Evolutionary conservation across 1,140 invertebrate species (phyloP).

Genomic region (Tetramorium simillimum): DNA sequence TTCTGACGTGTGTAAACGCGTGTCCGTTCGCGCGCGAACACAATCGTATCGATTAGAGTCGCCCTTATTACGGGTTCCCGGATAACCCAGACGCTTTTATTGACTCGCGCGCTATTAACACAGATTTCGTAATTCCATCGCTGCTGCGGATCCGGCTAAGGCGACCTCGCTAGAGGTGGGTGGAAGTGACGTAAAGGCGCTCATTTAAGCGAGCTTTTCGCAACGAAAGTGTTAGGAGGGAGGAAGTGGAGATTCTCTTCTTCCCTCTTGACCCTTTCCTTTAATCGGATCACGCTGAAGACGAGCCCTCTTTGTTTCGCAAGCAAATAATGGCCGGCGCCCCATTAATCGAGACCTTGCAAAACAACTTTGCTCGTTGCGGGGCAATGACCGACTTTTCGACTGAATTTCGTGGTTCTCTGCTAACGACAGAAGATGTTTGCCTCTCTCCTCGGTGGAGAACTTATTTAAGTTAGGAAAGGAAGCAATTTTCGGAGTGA

Average conservation of each 20-base stretch:
- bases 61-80: conserved; percentile 40
- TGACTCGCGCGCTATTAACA: conserved; percentile 64
- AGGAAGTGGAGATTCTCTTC: not conserved
- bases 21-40: conserved; percentile 15
- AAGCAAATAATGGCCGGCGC: conserved; percentile 45
- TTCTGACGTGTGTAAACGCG: conserved; percentile 22
- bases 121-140: conserved; percentile 59
- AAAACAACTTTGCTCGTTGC: conserved; percentile 18
- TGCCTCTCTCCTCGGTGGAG: not conserved
- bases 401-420: conserved; percentile 5
- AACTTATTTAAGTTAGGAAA: conserved; percentile 27
- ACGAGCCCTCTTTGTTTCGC: conserved; percentile 54
- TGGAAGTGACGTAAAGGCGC: conserved; percentile 61
- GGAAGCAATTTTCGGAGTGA: not conserved
- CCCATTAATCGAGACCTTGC: conserved; percentile 39
- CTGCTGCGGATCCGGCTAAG: conserved; percentile 25
- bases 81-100: conserved; percentile 52
- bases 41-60: conserved; percentile 52
- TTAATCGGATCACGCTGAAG: conserved; percentile 59
- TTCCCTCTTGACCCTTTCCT: conserved; percentile 28
- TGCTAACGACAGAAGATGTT: not conserved
- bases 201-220: conserved; percentile 48
- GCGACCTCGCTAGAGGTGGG: conserved; percentile 40
- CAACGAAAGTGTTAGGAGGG: conserved; percentile 17
- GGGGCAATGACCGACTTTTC: conserved; percentile 27